Evolutionary conservation across 2,797 vertebrate genomes (phyloP).

Genomic region (Phrynocephalus forsythii): DNA sequence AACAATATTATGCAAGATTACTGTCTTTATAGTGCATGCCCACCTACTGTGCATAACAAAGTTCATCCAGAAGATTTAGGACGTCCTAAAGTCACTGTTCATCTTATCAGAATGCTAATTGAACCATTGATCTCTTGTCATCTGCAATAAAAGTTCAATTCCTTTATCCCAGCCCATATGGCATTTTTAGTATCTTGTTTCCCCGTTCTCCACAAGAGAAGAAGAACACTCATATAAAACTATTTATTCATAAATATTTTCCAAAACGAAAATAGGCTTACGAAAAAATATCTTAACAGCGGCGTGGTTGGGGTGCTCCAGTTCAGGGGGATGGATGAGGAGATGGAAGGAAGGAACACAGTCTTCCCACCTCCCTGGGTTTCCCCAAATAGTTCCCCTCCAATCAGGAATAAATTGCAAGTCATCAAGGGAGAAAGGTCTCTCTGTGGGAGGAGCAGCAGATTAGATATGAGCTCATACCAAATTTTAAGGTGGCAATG

Average conservation of each 20-base stretch:
- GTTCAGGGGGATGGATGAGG: slow-evolving; percentile 34
- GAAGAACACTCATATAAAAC: slow-evolving; percentile 79
- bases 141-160: background rate
- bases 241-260: slow-evolving; percentile 85
- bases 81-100: background rate
- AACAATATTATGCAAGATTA: background rate
- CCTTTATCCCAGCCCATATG: background rate
- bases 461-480: slow-evolving; percentile 25
- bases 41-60: background rate
- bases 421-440: slow-evolving; percentile 57
- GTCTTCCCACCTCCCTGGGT: slow-evolving; percentile 22
- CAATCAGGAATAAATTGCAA: slow-evolving; percentile 42
- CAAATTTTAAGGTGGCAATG: slow-evolving; percentile 21
- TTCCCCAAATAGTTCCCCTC: slow-evolving; percentile 50
- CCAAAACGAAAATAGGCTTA: slow-evolving; percentile 84
- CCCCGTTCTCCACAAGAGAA: slow-evolving; percentile 58
- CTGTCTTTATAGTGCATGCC: background rate
- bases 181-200: background rate
- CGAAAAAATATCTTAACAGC: slow-evolving; percentile 77
- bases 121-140: background rate
- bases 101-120: background rate
- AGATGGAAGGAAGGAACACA: slow-evolving; percentile 22
- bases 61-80: background rate
- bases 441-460: slow-evolving; percentile 36
- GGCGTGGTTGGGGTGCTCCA: slow-evolving; percentile 44